These are phyloP conservation scores for Byasa hedistus DNA, from an alignment of 2,888 invertebrate genomes.

Conservation along the genomic window DNA sequence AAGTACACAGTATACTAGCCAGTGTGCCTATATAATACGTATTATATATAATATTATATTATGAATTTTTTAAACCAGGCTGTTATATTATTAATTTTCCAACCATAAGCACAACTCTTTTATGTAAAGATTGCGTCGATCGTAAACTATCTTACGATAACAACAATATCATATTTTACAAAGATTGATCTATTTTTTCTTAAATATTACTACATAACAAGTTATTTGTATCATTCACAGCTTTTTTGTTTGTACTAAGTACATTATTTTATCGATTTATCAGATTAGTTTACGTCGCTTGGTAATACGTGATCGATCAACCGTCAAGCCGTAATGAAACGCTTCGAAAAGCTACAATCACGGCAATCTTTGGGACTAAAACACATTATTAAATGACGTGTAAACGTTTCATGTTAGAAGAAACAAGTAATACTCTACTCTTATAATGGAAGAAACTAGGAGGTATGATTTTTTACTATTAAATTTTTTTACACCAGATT, in stretches of 20 bases:
- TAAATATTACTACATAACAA: neutral
- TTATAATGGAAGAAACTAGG: slow-evolving; percentile 7
- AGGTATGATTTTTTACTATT: slow-evolving; percentile 16
- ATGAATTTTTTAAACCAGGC: no score
- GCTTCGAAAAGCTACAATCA: slow-evolving; percentile 6
- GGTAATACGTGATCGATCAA: slow-evolving; percentile 20
- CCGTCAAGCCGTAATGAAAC: slow-evolving; percentile 1
- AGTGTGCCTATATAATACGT: no score
- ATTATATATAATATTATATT: no score
- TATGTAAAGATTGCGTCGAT: no score
- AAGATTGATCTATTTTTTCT: neutral
- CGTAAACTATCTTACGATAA: no score
- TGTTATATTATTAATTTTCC: no score
- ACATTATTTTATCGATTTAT: slow-evolving; percentile 14
- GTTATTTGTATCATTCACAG: neutral
- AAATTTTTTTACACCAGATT: no score
- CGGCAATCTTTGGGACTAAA: neutral
- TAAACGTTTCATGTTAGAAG: neutral
- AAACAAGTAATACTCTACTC: neutral
- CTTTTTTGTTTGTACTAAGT: slow-evolving; percentile 1
- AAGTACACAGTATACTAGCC: no score
- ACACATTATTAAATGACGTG: neutral
- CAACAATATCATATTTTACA: no score
- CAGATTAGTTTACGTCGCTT: slow-evolving; percentile 19
- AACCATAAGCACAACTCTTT: no score